Percentiles rank a stretch among this genome's conserved stretches.
Evolutionary conservation across 2,888 invertebrate species (phyloP).

Genomic region (Rhagonycha fulva): DNA sequence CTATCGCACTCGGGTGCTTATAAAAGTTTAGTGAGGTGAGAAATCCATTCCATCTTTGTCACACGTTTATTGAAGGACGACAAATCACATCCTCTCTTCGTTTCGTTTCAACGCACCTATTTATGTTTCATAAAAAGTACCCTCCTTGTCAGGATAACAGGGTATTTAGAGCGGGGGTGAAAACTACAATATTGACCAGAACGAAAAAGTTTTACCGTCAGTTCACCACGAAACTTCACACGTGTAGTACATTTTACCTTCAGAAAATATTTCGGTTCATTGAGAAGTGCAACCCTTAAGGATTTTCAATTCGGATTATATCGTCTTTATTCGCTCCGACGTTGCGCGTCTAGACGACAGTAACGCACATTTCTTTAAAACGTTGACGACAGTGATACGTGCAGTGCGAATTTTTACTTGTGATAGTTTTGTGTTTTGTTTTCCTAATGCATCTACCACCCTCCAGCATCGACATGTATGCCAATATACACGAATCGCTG

Average conservation of each 20-base stretch:
- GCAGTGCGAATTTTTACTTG: slow-evolving; percentile 35
- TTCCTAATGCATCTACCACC: slow-evolving; percentile 71
- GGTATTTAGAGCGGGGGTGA: slow-evolving; percentile 49
- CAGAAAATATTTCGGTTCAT: background rate
- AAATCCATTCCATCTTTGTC: slow-evolving; percentile 34
- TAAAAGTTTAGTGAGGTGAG: slow-evolving; percentile 36
- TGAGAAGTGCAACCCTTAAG: slow-evolving; percentile 22
- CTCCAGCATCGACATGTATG: slow-evolving; percentile 75
- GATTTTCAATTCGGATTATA: slow-evolving; percentile 27
- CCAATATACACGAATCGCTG: slow-evolving; percentile 76
- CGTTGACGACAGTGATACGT: slow-evolving; percentile 22
- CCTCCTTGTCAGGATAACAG: slow-evolving; percentile 52
- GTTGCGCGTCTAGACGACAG: slow-evolving; percentile 49
- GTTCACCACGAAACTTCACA: slow-evolving; percentile 39
- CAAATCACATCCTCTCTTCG: slow-evolving; percentile 43
- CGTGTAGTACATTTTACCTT: slow-evolving; percentile 6
- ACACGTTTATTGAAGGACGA: slow-evolving; percentile 41
- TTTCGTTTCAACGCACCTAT: slow-evolving; percentile 48
- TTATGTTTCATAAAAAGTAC: slow-evolving; percentile 56
- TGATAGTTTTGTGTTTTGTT: slow-evolving; percentile 31
- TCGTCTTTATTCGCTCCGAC: slow-evolving; percentile 55
- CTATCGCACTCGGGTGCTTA: slow-evolving; percentile 30
- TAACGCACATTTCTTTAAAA: slow-evolving; percentile 43
- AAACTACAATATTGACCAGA: slow-evolving; percentile 50
- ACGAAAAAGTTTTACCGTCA: slow-evolving; percentile 52